Percentiles rank a stretch among this genome's conserved stretches.
These are phyloP conservation scores for Crocuta crocuta DNA, from an alignment of 2,113 vertebrate genomes.

Conservation along the genomic window DNA sequence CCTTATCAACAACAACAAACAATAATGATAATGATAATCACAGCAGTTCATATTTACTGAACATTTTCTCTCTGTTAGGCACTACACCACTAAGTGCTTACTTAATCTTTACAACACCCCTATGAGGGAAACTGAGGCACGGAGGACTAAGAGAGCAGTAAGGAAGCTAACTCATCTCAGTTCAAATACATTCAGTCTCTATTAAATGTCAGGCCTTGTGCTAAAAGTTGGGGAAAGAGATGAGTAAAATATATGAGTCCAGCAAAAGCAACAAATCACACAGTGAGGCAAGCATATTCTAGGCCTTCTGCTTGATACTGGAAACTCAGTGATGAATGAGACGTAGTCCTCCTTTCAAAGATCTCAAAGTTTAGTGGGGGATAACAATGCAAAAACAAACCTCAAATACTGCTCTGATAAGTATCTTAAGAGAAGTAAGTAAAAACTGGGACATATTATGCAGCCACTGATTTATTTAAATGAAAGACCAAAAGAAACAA, in stretches of 20 bases:
- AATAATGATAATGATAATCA: not conserved
- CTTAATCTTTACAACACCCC: not conserved
- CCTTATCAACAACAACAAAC: not conserved
- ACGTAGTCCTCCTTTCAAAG: not conserved
- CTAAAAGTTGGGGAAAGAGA: not conserved
- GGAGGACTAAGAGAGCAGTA: not conserved
- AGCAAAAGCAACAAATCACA: not conserved
- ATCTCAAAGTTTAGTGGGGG: not conserved
- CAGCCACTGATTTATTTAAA: not conserved
- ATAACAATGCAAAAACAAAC: slow-evolving; percentile 5
- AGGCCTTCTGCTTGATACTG: not conserved
- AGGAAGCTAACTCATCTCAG: not conserved
- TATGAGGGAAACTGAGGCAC: not conserved
- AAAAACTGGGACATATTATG: slow-evolving; percentile 20
- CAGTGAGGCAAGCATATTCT: not conserved
- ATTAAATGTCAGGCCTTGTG: not conserved
- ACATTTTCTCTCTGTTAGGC: not conserved
- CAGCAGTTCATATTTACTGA: not conserved
- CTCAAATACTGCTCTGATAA: slow-evolving; percentile 6
- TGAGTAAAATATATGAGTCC: not conserved
- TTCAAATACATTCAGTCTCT: slow-evolving; percentile 21
- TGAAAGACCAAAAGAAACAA: slow-evolving; percentile 3
- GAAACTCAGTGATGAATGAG: not conserved
- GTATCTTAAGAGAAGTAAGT: not conserved
- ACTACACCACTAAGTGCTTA: not conserved